Evolutionary conservation across 2,797 vertebrate genomes (phyloP).

Genomic region (Parauchenoglanis punctatus): DNA sequence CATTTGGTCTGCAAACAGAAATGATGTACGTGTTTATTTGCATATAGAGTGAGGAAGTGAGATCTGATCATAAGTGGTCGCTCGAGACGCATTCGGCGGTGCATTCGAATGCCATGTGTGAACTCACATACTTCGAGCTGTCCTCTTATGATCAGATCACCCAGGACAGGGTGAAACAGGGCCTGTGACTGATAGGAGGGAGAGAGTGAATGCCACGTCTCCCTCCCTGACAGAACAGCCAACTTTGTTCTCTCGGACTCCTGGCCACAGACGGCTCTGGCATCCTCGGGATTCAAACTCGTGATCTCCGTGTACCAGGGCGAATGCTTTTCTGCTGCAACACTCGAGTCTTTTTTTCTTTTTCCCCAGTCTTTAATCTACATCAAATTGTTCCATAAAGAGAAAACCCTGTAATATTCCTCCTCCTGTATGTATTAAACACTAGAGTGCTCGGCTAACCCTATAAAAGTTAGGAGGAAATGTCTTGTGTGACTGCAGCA

Average conservation of each 20-base stretch:
- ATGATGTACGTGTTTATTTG: too few relatives aligned
- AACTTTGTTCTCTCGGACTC: not conserved
- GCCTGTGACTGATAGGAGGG: not conserved
- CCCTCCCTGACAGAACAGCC: not conserved
- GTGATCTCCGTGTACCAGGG: not conserved
- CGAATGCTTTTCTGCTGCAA: not conserved
- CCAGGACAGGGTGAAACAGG: too few relatives aligned
- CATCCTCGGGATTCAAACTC: not conserved
- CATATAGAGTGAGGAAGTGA: too few relatives aligned
- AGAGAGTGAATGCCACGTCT: not conserved
- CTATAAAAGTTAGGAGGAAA: slow-evolving; percentile 50
- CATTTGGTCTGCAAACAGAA: too few relatives aligned
- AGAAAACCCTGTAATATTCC: slow-evolving; percentile 27
- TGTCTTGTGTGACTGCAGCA: slow-evolving; percentile 49
- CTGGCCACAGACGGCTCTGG: not conserved
- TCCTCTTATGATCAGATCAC: too few relatives aligned
- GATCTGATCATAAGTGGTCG: too few relatives aligned
- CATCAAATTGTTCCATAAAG: not conserved
- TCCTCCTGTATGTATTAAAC: slow-evolving; percentile 49
- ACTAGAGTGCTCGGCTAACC: not conserved
- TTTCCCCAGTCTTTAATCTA: not conserved
- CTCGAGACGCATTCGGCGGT: too few relatives aligned
- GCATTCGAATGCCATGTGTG: too few relatives aligned
- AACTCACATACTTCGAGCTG: too few relatives aligned
- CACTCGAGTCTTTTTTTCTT: not conserved